Evolutionary conservation across 2,113 vertebrate species (phyloP).

Genomic region (Hirundichthys speculiger): DNA sequence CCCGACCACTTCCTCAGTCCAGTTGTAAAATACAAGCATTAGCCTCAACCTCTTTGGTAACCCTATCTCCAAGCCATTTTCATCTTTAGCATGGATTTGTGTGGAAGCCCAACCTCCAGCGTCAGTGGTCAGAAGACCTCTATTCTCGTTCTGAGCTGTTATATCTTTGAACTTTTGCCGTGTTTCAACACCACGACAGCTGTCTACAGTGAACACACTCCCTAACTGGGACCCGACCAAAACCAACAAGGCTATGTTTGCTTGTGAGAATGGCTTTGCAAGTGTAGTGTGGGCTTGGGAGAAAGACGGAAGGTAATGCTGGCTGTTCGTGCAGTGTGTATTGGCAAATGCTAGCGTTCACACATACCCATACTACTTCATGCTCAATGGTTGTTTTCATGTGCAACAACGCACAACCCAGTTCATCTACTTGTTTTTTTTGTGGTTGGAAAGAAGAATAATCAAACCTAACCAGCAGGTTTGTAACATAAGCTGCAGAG

Average conservation of each 20-base stretch:
- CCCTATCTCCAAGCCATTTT: constrained; percentile 15
- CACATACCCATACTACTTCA: constrained; percentile 15
- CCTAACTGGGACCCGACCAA: constrained; percentile 35
- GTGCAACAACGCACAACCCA: constrained; percentile 33
- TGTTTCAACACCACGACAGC: constrained; percentile 41
- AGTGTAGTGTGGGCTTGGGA: constrained; percentile 36
- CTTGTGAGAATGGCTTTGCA: constrained; percentile 31
- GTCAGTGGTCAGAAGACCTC: constrained; percentile 26
- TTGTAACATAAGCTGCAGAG: constrained; percentile 41
- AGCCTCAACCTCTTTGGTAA: constrained; percentile 22
- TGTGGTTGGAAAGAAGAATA: constrained; percentile 19
- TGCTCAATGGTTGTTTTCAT: constrained; percentile 60
- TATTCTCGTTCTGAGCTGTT: constrained; percentile 26
- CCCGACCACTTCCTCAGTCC: constrained; percentile 50
- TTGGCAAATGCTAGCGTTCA: constrained; percentile 27
- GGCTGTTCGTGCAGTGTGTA: constrained; percentile 35
- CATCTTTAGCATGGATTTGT: constrained; percentile 49
- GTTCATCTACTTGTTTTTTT: constrained; percentile 26
- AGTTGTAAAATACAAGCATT: constrained; percentile 38
- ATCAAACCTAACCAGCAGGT: constrained; percentile 9
- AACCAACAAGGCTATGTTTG: constrained; percentile 41
- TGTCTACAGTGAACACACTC: constrained; percentile 27
- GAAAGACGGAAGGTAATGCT: constrained; percentile 34
- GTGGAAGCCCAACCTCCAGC: constrained; percentile 34
- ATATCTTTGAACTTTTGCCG: constrained; percentile 36